phyloP scores from a whole-genome alignment of 2,113 vertebrate genomes.

The Bujurquina vittata region DNA sequence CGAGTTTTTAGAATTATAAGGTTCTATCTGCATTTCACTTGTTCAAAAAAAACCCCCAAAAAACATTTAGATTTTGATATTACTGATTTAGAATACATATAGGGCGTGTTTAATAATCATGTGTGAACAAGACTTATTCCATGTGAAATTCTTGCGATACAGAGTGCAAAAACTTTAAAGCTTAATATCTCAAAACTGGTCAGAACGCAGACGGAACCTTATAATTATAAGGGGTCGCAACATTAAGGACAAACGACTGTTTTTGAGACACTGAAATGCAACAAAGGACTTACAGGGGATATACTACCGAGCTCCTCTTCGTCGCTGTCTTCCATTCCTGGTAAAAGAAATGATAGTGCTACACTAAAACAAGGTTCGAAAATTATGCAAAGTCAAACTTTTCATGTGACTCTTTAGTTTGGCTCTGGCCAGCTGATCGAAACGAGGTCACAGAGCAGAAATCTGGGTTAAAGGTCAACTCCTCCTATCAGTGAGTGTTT shows the following conservation, averaged over 20 bases:
- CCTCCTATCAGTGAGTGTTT: background rate
- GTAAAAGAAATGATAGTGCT: background rate
- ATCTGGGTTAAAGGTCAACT: slow-evolving; percentile 54
- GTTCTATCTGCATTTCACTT: too few species aligned
- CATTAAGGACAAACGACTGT: background rate
- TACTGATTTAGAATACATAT: too few species aligned
- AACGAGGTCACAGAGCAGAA: background rate
- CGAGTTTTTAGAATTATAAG: too few species aligned
- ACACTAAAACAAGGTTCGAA: background rate
- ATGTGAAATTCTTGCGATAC: too few species aligned
- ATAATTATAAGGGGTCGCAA: too few species aligned
- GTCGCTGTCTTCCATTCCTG: slow-evolving; percentile 72
- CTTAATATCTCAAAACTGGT: too few species aligned
- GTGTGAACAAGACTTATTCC: too few species aligned
- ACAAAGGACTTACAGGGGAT: slow-evolving; percentile 59
- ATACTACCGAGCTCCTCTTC: slow-evolving; percentile 76
- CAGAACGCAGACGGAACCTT: too few species aligned
- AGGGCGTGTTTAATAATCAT: too few species aligned
- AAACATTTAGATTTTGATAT: too few species aligned
- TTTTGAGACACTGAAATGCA: background rate
- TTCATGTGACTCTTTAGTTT: background rate
- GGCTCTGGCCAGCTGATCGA: background rate
- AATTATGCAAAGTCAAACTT: background rate
- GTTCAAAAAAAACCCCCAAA: too few species aligned
- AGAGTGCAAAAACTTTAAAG: too few species aligned